These are phyloP conservation scores for Protobothrops flavoviridis DNA, from an alignment of 2,113 vertebrate genomes.

Conservation along the genomic window DNA sequence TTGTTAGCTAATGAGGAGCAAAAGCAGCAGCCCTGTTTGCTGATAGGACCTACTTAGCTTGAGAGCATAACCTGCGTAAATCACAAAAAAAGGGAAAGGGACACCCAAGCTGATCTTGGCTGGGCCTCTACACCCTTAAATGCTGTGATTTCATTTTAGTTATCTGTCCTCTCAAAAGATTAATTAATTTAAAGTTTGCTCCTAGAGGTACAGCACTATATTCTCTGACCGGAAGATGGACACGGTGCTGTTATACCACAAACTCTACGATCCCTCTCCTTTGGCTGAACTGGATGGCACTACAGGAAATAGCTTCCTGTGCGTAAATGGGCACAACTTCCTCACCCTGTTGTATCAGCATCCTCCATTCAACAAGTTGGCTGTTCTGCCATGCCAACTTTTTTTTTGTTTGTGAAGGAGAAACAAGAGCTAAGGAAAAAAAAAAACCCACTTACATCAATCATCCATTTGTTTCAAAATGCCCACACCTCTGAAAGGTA, in stretches of 20 bases:
- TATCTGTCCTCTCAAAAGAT: not conserved
- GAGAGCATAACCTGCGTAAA: conserved; percentile 6
- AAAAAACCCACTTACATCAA: not conserved
- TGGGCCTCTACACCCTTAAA: not conserved
- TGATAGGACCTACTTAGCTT: conserved; percentile 14
- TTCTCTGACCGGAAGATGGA: not conserved
- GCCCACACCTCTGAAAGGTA: not conserved
- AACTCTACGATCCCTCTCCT: not conserved
- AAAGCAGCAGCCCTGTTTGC: not conserved
- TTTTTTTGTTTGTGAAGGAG: not conserved
- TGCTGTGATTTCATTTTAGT: not conserved
- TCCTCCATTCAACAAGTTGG: not conserved
- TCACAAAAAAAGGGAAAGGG: not conserved
- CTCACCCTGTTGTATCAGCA: not conserved
- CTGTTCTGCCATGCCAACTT: not conserved
- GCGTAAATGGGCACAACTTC: not conserved
- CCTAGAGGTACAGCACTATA: not conserved
- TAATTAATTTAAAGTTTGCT: not conserved
- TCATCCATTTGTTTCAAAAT: not conserved
- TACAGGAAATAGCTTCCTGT: not conserved
- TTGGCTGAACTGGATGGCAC: not conserved
- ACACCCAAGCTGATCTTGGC: not conserved
- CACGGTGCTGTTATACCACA: not conserved
- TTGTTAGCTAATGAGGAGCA: conserved; percentile 31
- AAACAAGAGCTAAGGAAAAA: not conserved